phyloP scores from a whole-genome alignment of 2,113 vertebrate genomes.

The Lynx canadensis region DNA sequence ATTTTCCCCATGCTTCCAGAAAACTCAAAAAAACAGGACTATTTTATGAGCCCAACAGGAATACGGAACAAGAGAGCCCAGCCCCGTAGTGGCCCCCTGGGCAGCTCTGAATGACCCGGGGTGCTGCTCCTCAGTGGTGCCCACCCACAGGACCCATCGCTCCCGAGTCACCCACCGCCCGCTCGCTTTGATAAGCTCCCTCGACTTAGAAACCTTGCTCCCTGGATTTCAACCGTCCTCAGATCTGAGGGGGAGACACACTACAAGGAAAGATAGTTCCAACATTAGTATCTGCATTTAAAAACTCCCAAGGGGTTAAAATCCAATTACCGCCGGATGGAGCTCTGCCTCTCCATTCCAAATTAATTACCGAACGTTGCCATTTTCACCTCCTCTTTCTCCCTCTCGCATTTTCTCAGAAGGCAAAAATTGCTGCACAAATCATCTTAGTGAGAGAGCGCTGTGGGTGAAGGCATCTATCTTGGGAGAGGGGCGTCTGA shows the following conservation, averaged over 20 bases:
- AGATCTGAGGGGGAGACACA: background rate
- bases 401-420: background rate
- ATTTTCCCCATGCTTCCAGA: background rate
- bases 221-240: background rate
- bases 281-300: background rate
- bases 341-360: background rate
- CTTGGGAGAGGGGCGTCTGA: background rate
- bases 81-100: fast-evolving
- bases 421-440: background rate
- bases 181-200: background rate
- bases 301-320: constrained; percentile 25
- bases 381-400: background rate
- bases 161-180: fast-evolving
- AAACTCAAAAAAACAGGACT: background rate
- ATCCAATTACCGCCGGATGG: background rate
- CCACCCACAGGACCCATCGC: fast-evolving
- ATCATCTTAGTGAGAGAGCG: background rate
- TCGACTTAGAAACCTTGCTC: background rate
- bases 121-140: fast-evolving
- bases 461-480: background rate
- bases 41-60: background rate
- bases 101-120: background rate
- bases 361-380: constrained; percentile 1
- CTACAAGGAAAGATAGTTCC: background rate
- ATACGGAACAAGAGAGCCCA: fast-evolving